Evolutionary conservation across 2,113 vertebrate species (phyloP).

Genomic region (Rana temporaria): DNA sequence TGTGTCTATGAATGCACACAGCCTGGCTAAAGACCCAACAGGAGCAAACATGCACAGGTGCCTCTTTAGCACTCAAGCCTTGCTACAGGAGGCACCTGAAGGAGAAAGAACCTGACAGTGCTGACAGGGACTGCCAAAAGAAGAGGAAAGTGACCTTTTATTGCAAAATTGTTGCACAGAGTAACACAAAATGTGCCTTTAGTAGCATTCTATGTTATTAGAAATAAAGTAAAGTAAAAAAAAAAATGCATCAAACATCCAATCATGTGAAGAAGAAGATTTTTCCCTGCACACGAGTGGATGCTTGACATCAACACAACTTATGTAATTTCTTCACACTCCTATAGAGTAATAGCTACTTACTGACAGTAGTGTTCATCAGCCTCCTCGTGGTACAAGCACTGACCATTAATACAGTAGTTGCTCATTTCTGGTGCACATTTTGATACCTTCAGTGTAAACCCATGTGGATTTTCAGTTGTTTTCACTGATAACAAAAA

Average conservation of each 20-base stretch:
- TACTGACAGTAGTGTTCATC: conserved; percentile 74
- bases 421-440: conserved; percentile 73
- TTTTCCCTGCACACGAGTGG: background rate
- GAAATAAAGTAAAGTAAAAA: no score
- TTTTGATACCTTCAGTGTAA: conserved; percentile 65
- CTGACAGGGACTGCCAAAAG: no score
- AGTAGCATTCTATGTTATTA: no score
- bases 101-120: no score
- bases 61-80: no score
- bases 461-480: conserved; percentile 68
- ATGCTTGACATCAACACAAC: background rate
- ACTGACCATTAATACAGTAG: conserved; percentile 78
- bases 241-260: background rate
- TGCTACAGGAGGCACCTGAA: no score
- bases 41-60: no score
- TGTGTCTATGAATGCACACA: no score
- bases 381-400: conserved; percentile 73
- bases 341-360: background rate
- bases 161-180: no score
- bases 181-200: no score
- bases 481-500: conserved; percentile 67
- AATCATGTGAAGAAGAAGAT: background rate
- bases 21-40: no score
- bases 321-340: background rate
- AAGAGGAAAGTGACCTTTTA: no score